These are phyloP conservation scores for Chromoteleia sp. DNA, from an alignment of 2,888 invertebrate genomes.

Conservation along the genomic window DNA sequence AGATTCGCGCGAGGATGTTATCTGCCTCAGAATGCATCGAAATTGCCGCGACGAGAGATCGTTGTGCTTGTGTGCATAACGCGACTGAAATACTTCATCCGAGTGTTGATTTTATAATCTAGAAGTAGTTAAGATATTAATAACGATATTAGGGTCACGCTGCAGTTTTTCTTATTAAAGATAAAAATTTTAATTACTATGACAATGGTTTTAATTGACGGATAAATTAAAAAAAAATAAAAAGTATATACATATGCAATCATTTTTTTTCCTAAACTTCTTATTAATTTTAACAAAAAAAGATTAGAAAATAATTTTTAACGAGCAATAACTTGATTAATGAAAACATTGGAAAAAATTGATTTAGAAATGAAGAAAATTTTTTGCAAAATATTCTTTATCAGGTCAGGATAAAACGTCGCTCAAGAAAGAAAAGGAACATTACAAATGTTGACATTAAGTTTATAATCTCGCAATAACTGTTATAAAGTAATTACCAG, in stretches of 20 bases:
- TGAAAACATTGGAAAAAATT: no score
- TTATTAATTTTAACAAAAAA: no score
- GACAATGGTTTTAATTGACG: constrained; percentile 12
- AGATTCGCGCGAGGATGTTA: constrained; percentile 49
- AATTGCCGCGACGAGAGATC: constrained; percentile 29
- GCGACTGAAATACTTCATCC: constrained; percentile 17
- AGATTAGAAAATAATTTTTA: no score
- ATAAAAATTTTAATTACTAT: neutral
- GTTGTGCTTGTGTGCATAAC: constrained; percentile 24
- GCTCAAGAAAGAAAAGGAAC: no score
- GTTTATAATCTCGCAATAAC: constrained; percentile 24
- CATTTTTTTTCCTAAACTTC: no score
- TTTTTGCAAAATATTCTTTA: no score
- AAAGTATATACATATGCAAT: neutral
- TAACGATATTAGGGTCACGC: constrained; percentile 49
- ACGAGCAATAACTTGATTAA: no score
- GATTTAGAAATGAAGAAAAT: no score
- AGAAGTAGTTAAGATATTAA: constrained; percentile 41
- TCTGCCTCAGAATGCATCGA: constrained; percentile 40
- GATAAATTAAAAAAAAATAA: neutral
- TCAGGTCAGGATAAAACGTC: no score
- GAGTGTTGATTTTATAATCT: constrained; percentile 43
- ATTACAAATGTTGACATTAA: constrained; percentile 15
- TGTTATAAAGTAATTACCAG: constrained; percentile 35
- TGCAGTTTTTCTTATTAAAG: constrained; percentile 30